phyloP scores from a whole-genome alignment of 2,797 vertebrate species.

The Molossus molossus region DNA sequence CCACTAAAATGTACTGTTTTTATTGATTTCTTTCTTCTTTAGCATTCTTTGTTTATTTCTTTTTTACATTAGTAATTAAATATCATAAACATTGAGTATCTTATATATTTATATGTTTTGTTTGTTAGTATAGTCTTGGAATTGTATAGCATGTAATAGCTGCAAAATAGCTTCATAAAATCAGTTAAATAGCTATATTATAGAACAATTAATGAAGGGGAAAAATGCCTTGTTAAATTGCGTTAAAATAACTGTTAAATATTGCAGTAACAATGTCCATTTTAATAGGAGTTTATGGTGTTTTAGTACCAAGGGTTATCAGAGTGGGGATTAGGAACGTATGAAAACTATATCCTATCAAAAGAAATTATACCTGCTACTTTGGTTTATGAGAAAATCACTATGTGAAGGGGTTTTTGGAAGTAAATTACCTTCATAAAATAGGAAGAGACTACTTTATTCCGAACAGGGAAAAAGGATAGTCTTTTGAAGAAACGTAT shows the following conservation, averaged over 20 bases:
- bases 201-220: conserved; percentile 78
- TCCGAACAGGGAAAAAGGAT: neutral
- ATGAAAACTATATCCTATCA: conserved; percentile 62
- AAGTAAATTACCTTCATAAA: conserved; percentile 61
- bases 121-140: conserved; percentile 54
- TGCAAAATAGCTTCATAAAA: conserved; percentile 77
- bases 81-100: conserved; percentile 59
- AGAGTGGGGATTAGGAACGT: neutral
- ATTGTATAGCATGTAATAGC: conserved; percentile 63
- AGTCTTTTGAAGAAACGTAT: neutral
- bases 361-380: conserved; percentile 63
- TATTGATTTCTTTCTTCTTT: conserved; percentile 74
- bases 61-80: conserved; percentile 70
- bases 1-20: conserved; percentile 66
- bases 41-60: conserved; percentile 12
- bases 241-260: conserved; percentile 73
- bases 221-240: conserved; percentile 75
- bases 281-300: conserved; percentile 72
- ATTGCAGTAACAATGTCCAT: conserved; percentile 58
- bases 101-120: conserved; percentile 32
- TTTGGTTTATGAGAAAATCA: conserved; percentile 66
- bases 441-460: neutral
- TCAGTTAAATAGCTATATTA: conserved; percentile 73
- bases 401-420: conserved; percentile 28
- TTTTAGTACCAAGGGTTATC: conserved; percentile 60